Evolutionary conservation across 1,140 invertebrate genomes (phyloP).

Genomic region (Drosophila pseudoobscura): DNA sequence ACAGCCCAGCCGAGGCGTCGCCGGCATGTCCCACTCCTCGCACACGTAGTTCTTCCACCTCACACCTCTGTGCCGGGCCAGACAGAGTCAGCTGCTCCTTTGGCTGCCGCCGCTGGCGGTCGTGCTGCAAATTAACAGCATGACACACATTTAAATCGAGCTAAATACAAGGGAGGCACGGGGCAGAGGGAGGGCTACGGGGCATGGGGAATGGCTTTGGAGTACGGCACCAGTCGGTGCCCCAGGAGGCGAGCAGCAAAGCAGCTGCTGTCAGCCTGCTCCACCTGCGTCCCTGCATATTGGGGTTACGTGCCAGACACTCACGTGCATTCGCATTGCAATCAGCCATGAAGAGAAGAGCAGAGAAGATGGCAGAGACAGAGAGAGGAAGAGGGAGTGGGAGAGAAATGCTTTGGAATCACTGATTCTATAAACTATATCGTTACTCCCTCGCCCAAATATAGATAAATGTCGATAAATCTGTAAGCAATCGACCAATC

Average conservation of each 20-base stretch:
- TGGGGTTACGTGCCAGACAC: constrained; percentile 56
- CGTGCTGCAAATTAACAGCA: constrained; percentile 72
- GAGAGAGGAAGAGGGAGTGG: neutral
- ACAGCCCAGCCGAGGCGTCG: constrained; percentile 40
- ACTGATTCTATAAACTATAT: too few relatives aligned
- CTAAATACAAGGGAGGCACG: constrained; percentile 15
- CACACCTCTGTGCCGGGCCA: neutral
- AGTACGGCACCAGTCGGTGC: neutral
- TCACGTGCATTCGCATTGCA: constrained; percentile 1
- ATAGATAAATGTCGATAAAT: too few relatives aligned
- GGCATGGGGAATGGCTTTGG: neutral
- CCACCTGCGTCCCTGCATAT: constrained; percentile 40
- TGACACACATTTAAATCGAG: constrained; percentile 76
- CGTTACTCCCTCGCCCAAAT: too few relatives aligned
- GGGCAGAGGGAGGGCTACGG: neutral
- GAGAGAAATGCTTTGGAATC: too few relatives aligned
- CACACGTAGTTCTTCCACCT: neutral
- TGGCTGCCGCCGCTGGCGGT: constrained; percentile 16
- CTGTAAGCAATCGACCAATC: too few relatives aligned
- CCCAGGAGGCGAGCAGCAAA: too few relatives aligned
- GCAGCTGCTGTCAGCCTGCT: constrained; percentile 8
- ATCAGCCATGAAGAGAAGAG: neutral
- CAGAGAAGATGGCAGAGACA: neutral
- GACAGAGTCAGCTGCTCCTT: constrained; percentile 3
- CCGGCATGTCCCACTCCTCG: constrained; percentile 9